Percentiles rank a stretch among this genome's conserved stretches.
Evolutionary conservation across 2,888 invertebrate species (phyloP).

Genomic region (Drosophila barbarae): DNA sequence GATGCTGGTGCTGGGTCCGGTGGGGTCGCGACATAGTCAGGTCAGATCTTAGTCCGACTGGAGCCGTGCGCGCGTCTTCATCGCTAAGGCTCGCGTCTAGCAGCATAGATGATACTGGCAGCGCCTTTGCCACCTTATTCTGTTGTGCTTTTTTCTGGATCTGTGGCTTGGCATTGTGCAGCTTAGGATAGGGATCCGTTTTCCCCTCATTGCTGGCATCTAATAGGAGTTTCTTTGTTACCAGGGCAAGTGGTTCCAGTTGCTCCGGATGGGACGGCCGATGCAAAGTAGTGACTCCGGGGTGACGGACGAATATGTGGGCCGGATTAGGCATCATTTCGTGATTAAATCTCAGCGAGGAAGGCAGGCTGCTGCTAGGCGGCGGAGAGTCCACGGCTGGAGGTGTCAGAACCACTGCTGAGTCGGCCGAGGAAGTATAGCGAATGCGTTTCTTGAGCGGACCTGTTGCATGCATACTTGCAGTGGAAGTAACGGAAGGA

Average conservation of each 20-base stretch:
- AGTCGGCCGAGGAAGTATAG: slow-evolving; percentile 79
- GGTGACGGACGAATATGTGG: slow-evolving; percentile 78
- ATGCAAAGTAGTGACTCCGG: slow-evolving; percentile 79
- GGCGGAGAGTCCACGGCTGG: slow-evolving; percentile 80
- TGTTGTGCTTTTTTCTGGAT: slow-evolving; percentile 20
- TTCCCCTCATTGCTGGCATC: neutral
- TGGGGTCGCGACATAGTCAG: slow-evolving; percentile 80
- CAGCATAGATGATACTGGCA: slow-evolving; percentile 1
- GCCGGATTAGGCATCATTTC: slow-evolving; percentile 80
- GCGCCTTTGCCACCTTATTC: slow-evolving; percentile 11
- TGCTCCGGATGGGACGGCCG: slow-evolving; percentile 79
- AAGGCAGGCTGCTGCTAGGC: slow-evolving; percentile 30
- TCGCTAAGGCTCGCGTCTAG: slow-evolving; percentile 17
- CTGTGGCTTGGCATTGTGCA: slow-evolving; percentile 20
- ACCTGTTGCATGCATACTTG: slow-evolving; percentile 72
- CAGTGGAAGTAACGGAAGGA: slow-evolving; percentile 1
- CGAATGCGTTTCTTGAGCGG: slow-evolving; percentile 88
- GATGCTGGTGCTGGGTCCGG: slow-evolving; percentile 81
- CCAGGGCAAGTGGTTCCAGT: slow-evolving; percentile 84
- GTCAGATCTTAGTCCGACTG: slow-evolving; percentile 23
- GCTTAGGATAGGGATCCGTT: neutral
- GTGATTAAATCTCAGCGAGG: slow-evolving; percentile 68
- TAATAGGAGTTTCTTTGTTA: slow-evolving; percentile 79
- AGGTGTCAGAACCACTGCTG: slow-evolving; percentile 70
- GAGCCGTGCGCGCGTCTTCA: slow-evolving; percentile 16